phyloP scores from a whole-genome alignment of 2,888 invertebrate genomes.

The Slavum lentiscoides region DNA sequence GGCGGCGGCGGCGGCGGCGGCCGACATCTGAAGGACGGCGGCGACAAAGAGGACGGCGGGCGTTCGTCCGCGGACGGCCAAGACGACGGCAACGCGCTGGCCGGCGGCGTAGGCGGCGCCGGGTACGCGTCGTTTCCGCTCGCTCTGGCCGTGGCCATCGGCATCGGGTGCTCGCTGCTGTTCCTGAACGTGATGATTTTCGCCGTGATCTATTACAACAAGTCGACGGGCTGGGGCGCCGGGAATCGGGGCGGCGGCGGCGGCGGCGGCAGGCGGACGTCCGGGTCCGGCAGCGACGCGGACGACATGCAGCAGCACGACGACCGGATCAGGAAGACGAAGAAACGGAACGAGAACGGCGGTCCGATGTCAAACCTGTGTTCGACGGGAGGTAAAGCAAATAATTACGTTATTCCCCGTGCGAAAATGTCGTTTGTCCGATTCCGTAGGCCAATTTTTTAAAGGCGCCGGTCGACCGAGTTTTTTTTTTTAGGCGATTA shows the following conservation, averaged over 20 bases:
- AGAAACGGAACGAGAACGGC: constrained; percentile 57
- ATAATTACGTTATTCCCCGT: no score
- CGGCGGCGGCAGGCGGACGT: constrained; percentile 60
- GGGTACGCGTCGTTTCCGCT: constrained; percentile 90
- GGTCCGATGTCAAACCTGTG: constrained; percentile 57
- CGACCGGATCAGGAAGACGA: constrained; percentile 44
- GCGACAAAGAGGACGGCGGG: not conserved
- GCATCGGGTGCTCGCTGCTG: constrained; percentile 82
- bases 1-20: constrained; percentile 55
- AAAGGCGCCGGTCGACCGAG: no score
- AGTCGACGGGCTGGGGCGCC: constrained; percentile 61
- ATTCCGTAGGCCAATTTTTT: no score
- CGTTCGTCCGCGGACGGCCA: constrained; percentile 58
- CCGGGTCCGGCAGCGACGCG: constrained; percentile 56
- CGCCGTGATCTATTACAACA: constrained; percentile 82
- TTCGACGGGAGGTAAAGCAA: constrained; percentile 56
- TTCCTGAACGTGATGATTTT: constrained; percentile 82
- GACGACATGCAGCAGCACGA: constrained; percentile 59
- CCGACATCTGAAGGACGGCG: constrained; percentile 58
- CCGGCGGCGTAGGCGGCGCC: constrained; percentile 67
- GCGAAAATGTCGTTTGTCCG: no score
- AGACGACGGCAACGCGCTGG: constrained; percentile 60
- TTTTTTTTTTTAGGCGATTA: no score
- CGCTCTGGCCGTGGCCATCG: constrained; percentile 88
- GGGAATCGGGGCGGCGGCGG: constrained; percentile 56